A percentile compares a stretch with the other conserved stretches of the same genome.
Conservation (phyloP, 2,797 vertebrate species). For the Lepus oiostolus region DNA sequence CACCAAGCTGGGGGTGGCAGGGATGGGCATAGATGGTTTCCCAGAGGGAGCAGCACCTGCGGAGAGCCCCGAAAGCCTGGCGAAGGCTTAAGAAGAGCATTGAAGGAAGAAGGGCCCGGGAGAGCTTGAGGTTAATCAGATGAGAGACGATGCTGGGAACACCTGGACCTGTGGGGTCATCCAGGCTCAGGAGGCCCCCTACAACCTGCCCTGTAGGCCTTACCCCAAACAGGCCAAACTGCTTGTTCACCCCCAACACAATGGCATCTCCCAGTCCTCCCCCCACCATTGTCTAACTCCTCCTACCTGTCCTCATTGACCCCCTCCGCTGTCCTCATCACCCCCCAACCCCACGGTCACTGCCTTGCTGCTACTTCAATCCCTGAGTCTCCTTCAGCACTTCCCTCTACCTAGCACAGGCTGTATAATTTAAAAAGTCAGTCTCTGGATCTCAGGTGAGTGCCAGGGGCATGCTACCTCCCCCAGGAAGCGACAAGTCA, state of each 20-base stretch:
- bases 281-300: background rate
- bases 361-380: constrained; percentile 13
- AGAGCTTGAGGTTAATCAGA: background rate
- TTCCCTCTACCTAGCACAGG: background rate
- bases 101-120: constrained; percentile 12
- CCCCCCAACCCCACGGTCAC: background rate
- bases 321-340: too few species aligned
- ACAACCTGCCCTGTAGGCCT: background rate
- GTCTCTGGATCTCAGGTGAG: constrained; percentile 11
- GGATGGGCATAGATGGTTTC: background rate
- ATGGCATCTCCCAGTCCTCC: background rate
- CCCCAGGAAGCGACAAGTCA: background rate
- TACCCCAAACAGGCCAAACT: background rate
- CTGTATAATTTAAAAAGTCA: constrained; percentile 22
- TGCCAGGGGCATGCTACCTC: background rate
- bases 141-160: background rate
- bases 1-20: background rate
- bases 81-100: background rate
- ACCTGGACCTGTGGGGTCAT: background rate
- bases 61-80: background rate
- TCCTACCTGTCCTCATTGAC: background rate
- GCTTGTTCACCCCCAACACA: background rate
- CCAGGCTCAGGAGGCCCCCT: background rate
- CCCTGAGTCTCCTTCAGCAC: background rate
- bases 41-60: background rate